Conservation (phyloP, 1,140 invertebrate genomes). For the Anadara kagoshimensis region DNA sequence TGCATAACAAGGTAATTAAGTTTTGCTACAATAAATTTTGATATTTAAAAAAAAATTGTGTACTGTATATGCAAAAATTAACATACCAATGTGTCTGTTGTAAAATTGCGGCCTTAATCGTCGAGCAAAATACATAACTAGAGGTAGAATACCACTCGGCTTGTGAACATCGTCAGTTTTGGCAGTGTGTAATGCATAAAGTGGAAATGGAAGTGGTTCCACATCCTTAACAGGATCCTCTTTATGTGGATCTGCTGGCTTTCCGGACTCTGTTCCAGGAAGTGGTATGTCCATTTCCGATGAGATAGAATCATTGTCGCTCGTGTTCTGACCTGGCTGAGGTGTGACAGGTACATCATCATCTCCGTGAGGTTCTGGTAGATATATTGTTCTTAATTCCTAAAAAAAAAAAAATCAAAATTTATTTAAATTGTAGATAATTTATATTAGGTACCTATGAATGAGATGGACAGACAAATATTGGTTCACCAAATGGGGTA, state of each 20-base stretch:
- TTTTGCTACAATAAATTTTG: no score
- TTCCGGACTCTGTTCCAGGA: slow-evolving; percentile 30
- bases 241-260: slow-evolving; percentile 39
- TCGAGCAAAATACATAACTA: slow-evolving; percentile 65
- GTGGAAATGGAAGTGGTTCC: slow-evolving; percentile 59
- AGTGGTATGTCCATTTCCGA: slow-evolving; percentile 55
- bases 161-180: slow-evolving; percentile 52
- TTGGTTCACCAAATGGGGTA: background rate
- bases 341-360: slow-evolving; percentile 51
- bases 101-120: slow-evolving; percentile 49
- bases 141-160: slow-evolving; percentile 61
- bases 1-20: no score
- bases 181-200: slow-evolving; percentile 58
- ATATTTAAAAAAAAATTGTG: no score
- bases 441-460: no score
- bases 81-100: slow-evolving; percentile 61
- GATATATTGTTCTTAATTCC: slow-evolving; percentile 56
- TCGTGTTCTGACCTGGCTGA: slow-evolving; percentile 6
- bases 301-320: slow-evolving; percentile 52
- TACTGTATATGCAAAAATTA: no score
- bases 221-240: slow-evolving; percentile 45
- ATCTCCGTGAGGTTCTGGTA: slow-evolving; percentile 58
- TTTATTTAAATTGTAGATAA: background rate
- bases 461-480: no score
- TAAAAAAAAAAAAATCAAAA: slow-evolving; percentile 33